A percentile compares a stretch with the other conserved stretches of the same genome.
phyloP scores from a whole-genome alignment of 2,113 vertebrate genomes.

The Proteles cristata region DNA sequence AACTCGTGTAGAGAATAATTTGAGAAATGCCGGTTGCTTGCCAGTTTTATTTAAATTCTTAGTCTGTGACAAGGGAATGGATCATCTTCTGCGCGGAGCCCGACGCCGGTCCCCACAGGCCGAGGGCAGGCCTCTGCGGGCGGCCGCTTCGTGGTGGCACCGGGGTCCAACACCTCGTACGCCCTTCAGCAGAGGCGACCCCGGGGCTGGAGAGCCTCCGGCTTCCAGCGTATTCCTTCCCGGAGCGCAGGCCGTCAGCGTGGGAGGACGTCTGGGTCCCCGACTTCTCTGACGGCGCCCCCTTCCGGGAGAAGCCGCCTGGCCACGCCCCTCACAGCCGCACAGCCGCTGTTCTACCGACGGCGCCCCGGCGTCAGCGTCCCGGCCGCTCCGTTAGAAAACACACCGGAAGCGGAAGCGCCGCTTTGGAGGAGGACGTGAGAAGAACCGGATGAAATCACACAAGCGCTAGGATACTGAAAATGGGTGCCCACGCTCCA shows the following conservation, averaged over 20 bases:
- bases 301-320: background rate
- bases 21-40: constrained; percentile 57
- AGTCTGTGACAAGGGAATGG: constrained; percentile 48
- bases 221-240: background rate
- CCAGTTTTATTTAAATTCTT: constrained; percentile 50
- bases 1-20: constrained; percentile 58
- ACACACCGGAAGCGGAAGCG: background rate
- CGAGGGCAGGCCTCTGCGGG: background rate
- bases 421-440: background rate
- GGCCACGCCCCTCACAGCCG: background rate
- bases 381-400: too few relatives aligned
- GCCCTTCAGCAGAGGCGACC: background rate
- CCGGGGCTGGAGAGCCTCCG: background rate
- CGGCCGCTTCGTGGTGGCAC: constrained; percentile 3
- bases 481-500: background rate
- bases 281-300: background rate
- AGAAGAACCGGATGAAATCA: background rate
- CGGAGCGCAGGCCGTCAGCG: background rate
- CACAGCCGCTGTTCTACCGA: too few relatives aligned
- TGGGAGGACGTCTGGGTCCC: background rate
- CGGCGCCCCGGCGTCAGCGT: too few relatives aligned
- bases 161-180: background rate
- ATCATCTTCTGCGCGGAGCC: constrained; percentile 41
- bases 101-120: constrained; percentile 8
- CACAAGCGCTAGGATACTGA: background rate